Conservation (phyloP, 2,888 invertebrate species). For the Eustalomyia histrio region DNA sequence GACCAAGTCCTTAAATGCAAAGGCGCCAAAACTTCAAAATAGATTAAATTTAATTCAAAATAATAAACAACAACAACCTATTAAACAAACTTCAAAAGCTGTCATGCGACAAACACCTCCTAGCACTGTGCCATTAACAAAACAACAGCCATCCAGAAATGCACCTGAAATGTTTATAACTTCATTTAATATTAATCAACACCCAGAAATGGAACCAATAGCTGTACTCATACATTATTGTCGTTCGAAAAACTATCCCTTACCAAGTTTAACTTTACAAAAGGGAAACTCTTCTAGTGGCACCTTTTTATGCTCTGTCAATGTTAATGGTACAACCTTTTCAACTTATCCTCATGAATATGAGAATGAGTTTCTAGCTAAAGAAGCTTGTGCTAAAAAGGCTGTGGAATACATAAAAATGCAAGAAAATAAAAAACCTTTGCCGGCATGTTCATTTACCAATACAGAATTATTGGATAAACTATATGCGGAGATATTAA, state of each 20-base stretch:
- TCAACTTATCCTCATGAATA: conserved; percentile 78
- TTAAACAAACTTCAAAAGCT: not conserved
- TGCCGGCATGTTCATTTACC: conserved; percentile 72
- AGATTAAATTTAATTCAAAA: too few species aligned
- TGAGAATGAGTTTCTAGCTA: too few species aligned
- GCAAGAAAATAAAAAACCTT: conserved; percentile 70
- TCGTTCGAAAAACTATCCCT: conserved; percentile 68
- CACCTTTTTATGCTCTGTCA: conserved; percentile 73
- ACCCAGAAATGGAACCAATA: conserved; percentile 70
- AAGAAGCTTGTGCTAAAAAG: too few species aligned
- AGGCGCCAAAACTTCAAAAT: conserved; percentile 45
- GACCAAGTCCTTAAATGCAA: conserved; percentile 47
- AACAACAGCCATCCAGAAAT: conserved; percentile 2
- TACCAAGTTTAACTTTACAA: conserved; percentile 67
- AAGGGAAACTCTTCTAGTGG: conserved; percentile 69
- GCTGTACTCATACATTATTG: conserved; percentile 74
- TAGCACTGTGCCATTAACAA: too few species aligned
- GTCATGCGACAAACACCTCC: conserved; percentile 12
- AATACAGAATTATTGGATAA: conserved; percentile 74
- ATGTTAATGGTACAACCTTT: conserved; percentile 72
- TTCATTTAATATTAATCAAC: conserved; percentile 42
- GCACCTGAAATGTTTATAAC: conserved; percentile 42
- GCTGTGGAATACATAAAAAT: too few species aligned
- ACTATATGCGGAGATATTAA: conserved; percentile 74
- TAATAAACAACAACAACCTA: conserved; percentile 12